These are phyloP conservation scores for Pseudococcus longispinus DNA, from an alignment of 2,888 invertebrate genomes.

Conservation along the genomic window DNA sequence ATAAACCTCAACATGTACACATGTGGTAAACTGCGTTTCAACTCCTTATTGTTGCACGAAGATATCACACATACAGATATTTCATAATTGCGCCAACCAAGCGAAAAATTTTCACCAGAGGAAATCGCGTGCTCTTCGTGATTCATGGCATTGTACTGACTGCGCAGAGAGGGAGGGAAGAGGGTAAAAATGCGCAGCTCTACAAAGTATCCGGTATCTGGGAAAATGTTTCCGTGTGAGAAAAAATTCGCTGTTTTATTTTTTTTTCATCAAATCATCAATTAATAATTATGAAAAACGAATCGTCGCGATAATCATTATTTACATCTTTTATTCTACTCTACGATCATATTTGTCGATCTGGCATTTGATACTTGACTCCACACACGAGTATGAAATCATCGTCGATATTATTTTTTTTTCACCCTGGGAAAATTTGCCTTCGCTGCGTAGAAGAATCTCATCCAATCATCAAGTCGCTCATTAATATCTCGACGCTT, in stretches of 20 bases:
- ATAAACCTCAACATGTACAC: neutral
- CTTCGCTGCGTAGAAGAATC: neutral
- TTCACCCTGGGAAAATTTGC: neutral
- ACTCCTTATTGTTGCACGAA: neutral
- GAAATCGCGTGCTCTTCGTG: neutral
- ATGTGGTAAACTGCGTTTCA: neutral
- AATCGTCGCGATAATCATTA: neutral
- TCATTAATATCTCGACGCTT: neutral
- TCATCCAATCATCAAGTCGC: neutral
- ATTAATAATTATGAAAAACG: neutral
- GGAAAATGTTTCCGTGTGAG: neutral
- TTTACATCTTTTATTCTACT: neutral
- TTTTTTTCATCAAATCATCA: neutral
- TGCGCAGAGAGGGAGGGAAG: neutral
- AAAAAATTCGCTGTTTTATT: neutral
- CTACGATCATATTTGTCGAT: neutral
- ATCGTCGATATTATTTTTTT: neutral
- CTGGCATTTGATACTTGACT: neutral
- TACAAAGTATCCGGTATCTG: slow-evolving; percentile 2
- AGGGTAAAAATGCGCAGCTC: neutral
- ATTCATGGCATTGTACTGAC: neutral
- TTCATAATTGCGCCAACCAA: slow-evolving; percentile 14
- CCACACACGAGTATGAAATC: neutral
- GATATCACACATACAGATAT: slow-evolving; percentile 11
- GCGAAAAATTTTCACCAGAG: slow-evolving; percentile 9